These are phyloP conservation scores for Stomatorhinus ivindoensis DNA, from an alignment of 2,113 vertebrate genomes.

Conservation along the genomic window DNA sequence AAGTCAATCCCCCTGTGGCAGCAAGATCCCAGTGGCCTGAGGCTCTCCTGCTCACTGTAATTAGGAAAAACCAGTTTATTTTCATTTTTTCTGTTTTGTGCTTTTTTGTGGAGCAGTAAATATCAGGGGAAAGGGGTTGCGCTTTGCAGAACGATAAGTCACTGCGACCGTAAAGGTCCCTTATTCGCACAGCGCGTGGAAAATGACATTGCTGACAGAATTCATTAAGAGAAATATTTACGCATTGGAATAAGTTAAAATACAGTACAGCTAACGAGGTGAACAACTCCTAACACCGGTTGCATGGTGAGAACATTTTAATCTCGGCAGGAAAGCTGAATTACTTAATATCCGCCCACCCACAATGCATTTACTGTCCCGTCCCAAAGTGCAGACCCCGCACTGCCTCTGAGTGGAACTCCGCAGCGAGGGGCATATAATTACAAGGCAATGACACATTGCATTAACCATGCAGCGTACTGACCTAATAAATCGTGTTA, in stretches of 20 bases:
- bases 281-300: not conserved
- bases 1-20: not conserved
- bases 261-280: not conserved
- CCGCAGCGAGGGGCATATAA: not conserved
- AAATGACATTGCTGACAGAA: not conserved
- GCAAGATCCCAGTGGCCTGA: not conserved
- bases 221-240: not conserved
- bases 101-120: not conserved
- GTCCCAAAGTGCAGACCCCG: not conserved
- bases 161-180: not conserved
- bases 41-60: not conserved
- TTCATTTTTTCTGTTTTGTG: not conserved
- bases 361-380: not conserved
- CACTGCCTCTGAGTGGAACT: not conserved
- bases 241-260: not conserved
- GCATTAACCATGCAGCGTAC: not conserved
- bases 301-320: not conserved
- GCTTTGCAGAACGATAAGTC: not conserved
- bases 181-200: not conserved
- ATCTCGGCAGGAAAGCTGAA: not conserved
- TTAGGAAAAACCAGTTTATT: not conserved
- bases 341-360: slow-evolving; percentile 8
- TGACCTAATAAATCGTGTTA: slow-evolving; percentile 17
- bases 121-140: not conserved
- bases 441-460: not conserved